Evolutionary conservation across 2,888 invertebrate genomes (phyloP), one percentile per base, ranked within the genome.

Genomic region (Arge pagana): DNA sequence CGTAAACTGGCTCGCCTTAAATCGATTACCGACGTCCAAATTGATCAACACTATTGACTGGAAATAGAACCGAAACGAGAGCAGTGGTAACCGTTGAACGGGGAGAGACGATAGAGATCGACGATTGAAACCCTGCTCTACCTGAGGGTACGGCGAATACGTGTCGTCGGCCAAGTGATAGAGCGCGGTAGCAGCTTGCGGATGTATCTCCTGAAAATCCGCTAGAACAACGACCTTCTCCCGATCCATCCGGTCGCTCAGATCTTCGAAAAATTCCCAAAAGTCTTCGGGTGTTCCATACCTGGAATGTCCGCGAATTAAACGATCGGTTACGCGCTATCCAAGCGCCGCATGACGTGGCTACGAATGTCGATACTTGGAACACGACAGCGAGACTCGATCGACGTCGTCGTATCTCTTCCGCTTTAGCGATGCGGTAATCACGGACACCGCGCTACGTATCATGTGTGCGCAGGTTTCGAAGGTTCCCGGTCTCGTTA

Each of bases 121-220:
- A 10, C 13, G n/a, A 31, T 31, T 31, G 11, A 18, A 18, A 18
- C 19, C 16, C 10, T 18, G 7, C 3, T 28, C 6, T 30, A 42
- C 42, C 30, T 42, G 42, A 6, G 42, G 42, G 31, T 30, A 42
- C 18, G 31, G 42, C 4, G 42, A 28, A 31, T 42, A 42, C 2
- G 42, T 42, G 16, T 42, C 42, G 15, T 42, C 30, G 13, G 42
- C 42, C 1, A 42, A 21, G 16, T 42, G 42, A 31, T 31, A 42
- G 21, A 42, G 30, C 6, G 42, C 28, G 10, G 42, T 42, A 3
- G 42, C 42, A 7, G 31, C 42, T 31, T 19, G 30, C 3, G 42
- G 19, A 13, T 42, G 28, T 4, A 42, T 42, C 31, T 42, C 31
- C 4, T 30, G 30, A 7, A 42, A 42, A 7, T 42, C 30, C 19